These are phyloP conservation scores for Okamejei kenojei DNA, from an alignment of 2,797 vertebrate genomes.

Conservation along the genomic window DNA sequence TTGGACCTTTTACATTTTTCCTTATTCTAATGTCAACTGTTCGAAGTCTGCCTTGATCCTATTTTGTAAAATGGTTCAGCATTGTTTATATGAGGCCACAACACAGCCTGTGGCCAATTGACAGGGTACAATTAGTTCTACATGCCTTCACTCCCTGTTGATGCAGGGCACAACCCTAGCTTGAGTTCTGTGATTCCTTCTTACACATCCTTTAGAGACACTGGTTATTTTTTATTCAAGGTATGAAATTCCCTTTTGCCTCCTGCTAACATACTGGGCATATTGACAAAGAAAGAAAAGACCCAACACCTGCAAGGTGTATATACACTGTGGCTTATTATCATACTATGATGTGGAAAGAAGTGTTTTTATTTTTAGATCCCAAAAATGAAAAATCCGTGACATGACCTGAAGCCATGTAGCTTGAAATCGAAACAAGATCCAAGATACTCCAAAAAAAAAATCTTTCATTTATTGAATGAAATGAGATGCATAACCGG, in stretches of 20 bases:
- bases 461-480: background rate
- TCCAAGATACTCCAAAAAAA: background rate
- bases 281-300: background rate
- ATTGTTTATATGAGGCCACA: background rate
- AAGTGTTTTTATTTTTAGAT: background rate
- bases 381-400: background rate
- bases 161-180: background rate
- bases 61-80: background rate
- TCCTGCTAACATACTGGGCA: background rate
- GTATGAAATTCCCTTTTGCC: background rate
- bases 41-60: background rate
- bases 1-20: background rate
- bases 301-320: background rate
- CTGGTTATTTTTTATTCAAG: background rate
- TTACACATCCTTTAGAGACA: background rate
- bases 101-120: background rate
- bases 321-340: no score
- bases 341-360: no score
- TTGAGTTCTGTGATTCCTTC: background rate
- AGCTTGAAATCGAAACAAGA: background rate
- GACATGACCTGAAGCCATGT: background rate
- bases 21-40: background rate
- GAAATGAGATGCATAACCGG: no score
- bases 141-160: background rate
- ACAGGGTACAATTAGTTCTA: background rate